Evolutionary conservation across 2,888 invertebrate species (phyloP), one percentile per base, ranked within the genome.

Genomic region (Parapristionchus giblindavisi): DNA sequence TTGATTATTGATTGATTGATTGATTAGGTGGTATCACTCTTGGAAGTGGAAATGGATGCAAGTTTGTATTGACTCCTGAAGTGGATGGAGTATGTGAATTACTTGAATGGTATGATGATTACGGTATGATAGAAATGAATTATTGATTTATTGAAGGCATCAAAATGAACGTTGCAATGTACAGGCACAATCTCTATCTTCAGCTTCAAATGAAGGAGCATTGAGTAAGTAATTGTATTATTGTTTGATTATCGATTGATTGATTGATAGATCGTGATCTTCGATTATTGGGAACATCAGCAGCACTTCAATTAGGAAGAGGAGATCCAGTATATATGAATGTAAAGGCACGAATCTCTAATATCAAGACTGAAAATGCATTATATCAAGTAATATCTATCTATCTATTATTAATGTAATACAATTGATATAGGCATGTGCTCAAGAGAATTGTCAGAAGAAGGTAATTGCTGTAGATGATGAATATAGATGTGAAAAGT

Each of bases 401-500:
- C 6, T 32, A 14, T 34, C 14, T 14, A 65, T 43, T 89, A 70
- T 73, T 80, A 17, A 27, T 52, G 14, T 24, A 17, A 61, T 29
- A 34, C 29, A 11, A 29, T 8, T 66, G 32, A n/a, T 54, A 6
- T 54, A 54, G 56, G n/a, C n/a, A 6, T 54, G n/a, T 14, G 56
- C 56, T 6, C 56, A 54, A n/a, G 92, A 93, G 1, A 92, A 92
- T 71, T 99, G 99, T 89, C 96, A 96, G 88, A 99, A 99, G 89
- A 99, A 99, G 89, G 78, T 79, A 11, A 58, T 76, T 36, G 96
- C 97, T 89, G 92, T 93, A 86, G 93, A 93, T 79, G 94, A 94
- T 86, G 94, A 94, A 40, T 98, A 92, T 89, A 91, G 95, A 72
- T 99, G 99, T 89, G 98, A 98, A 89, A 98, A 98, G 89, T 99